phyloP scores from a whole-genome alignment of 2,888 invertebrate genomes.

The Drosophila melanosoma region DNA sequence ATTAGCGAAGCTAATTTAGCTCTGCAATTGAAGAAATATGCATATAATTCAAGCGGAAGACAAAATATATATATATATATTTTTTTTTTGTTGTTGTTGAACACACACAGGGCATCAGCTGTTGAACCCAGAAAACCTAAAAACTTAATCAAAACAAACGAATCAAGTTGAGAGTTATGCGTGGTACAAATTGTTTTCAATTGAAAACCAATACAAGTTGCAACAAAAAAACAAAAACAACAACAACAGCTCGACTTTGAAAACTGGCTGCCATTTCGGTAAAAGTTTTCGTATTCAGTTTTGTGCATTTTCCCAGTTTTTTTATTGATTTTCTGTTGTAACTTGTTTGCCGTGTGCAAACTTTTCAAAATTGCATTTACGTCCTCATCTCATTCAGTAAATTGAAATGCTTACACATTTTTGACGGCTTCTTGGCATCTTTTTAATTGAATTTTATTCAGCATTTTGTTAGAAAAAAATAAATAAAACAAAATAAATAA shows the following conservation, averaged over 20 bases:
- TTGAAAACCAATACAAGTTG: slow-evolving; percentile 20
- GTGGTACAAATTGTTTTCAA: slow-evolving; percentile 37
- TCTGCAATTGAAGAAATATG: slow-evolving; percentile 52
- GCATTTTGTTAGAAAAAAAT: slow-evolving; percentile 7
- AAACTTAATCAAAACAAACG: slow-evolving; percentile 38
- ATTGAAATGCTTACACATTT: slow-evolving; percentile 41
- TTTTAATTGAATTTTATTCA: slow-evolving; percentile 64
- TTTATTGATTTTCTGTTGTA: slow-evolving; percentile 56
- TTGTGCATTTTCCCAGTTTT: slow-evolving; percentile 13
- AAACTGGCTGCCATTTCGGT: slow-evolving; percentile 44
- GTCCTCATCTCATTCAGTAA: slow-evolving; percentile 44
- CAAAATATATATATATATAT: slow-evolving; percentile 8
- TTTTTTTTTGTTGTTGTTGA: slow-evolving; percentile 53
- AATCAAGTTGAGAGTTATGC: slow-evolving; percentile 33
- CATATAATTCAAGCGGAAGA: slow-evolving; percentile 5
- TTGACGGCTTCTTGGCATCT: slow-evolving; percentile 48
- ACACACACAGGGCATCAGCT: slow-evolving; percentile 32
- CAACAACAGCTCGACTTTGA: slow-evolving; percentile 25
- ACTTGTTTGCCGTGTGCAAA: slow-evolving; percentile 59
- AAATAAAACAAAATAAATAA: background rate
- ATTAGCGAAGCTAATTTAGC: slow-evolving; percentile 69
- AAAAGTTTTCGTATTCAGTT: slow-evolving; percentile 13
- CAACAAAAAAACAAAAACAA: background rate
- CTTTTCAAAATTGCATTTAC: slow-evolving; percentile 47
- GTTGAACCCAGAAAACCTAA: slow-evolving; percentile 42